phyloP scores from a whole-genome alignment of 2,797 vertebrate species.

The Myotis planiceps region DNA sequence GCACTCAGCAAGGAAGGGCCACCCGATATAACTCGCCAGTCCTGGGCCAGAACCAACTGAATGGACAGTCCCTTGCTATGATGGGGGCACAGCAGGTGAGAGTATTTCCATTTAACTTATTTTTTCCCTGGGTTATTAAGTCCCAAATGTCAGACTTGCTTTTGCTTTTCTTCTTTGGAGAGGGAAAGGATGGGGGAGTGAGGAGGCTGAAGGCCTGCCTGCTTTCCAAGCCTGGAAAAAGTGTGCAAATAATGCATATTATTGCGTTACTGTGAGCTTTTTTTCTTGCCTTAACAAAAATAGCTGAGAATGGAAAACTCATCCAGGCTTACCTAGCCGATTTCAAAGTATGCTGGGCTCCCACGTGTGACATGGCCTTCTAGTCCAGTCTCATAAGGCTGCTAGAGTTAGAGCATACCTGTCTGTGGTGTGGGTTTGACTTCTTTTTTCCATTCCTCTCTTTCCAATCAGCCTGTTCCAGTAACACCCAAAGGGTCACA shows the following conservation, averaged over 20 bases:
- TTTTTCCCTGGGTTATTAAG: not conserved
- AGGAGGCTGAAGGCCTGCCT: not conserved
- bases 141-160: not conserved
- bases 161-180: slow-evolving; percentile 25
- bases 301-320: not conserved
- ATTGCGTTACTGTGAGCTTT: not conserved
- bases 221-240: not conserved
- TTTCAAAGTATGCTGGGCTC: not conserved
- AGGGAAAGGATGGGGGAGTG: not conserved
- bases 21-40: slow-evolving; percentile 85
- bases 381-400: not conserved
- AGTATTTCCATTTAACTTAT: not conserved
- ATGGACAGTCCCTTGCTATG: slow-evolving; percentile 83
- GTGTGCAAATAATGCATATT: not conserved
- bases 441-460: slow-evolving; percentile 37
- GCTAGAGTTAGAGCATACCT: too few species aligned
- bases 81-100: slow-evolving; percentile 89
- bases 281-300: slow-evolving; percentile 16
- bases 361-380: not conserved
- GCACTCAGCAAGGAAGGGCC: slow-evolving; percentile 88
- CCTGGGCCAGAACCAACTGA: slow-evolving; percentile 64
- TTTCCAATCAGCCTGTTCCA: slow-evolving; percentile 87
- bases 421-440: not conserved
- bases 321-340: not conserved
- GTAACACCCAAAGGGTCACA: slow-evolving; percentile 90